These are phyloP conservation scores for Pachliopta kotzebuea DNA, from an alignment of 2,888 invertebrate genomes.

Conservation along the genomic window DNA sequence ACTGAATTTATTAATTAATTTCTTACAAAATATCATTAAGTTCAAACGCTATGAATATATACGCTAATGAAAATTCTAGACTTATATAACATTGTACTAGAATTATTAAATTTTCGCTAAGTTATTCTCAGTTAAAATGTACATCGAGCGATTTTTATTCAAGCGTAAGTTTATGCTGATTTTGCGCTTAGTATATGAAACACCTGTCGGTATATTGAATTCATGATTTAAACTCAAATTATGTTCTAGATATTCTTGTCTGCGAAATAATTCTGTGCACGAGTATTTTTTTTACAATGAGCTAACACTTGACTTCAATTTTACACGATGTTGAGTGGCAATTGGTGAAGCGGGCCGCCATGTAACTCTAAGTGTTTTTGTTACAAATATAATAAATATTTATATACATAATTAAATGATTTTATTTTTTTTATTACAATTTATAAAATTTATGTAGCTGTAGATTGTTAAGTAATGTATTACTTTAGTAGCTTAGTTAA, in stretches of 20 bases:
- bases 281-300: background rate
- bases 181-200: constrained; percentile 7
- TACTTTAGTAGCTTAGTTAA: no score
- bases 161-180: constrained; percentile 3
- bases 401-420: no score
- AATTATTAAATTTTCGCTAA: constrained; percentile 1
- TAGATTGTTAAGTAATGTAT: no score
- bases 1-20: no score
- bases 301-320: background rate
- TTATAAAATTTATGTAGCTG: no score
- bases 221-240: background rate
- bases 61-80: background rate
- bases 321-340: no score
- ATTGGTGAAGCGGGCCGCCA: no score
- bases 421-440: no score
- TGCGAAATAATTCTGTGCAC: background rate
- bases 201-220: constrained; percentile 16
- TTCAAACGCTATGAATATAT: background rate
- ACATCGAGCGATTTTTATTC: constrained; percentile 4
- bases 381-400: no score
- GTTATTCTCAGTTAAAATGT: constrained; percentile 4
- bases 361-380: no score
- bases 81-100: background rate
- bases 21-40: background rate
- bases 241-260: background rate